A percentile compares a stretch with the other conserved stretches of the same genome.
Conservation (phyloP, 2,113 vertebrate genomes). For the Beaufortia kweichowensis region DNA sequence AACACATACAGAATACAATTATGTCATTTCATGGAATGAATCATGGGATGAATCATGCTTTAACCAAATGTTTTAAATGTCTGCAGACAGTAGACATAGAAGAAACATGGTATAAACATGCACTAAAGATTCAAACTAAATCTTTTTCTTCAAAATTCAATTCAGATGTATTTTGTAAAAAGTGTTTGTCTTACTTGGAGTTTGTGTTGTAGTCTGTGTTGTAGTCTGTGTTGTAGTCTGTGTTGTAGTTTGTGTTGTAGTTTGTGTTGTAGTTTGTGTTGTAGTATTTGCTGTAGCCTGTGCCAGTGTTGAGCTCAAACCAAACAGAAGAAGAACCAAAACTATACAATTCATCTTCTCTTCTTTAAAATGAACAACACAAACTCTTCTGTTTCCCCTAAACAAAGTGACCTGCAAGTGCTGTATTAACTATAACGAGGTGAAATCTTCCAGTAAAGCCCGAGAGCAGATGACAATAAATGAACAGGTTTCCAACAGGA, state of each 20-base stretch:
- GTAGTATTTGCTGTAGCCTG: slow-evolving; percentile 42
- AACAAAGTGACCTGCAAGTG: background rate
- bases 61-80: background rate
- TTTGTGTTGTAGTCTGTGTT: background rate
- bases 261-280: background rate
- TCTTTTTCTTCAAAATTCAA: background rate
- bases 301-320: slow-evolving; percentile 55
- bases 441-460: too few species aligned
- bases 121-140: too few species aligned
- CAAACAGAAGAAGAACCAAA: slow-evolving; percentile 60
- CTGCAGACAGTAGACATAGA: too few species aligned
- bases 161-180: background rate
- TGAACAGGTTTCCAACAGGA: background rate
- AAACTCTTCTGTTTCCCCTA: background rate
- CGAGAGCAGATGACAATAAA: background rate
- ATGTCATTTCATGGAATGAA: too few species aligned
- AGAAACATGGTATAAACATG: too few species aligned
- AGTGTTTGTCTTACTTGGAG: slow-evolving; percentile 23
- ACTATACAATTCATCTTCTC: slow-evolving; percentile 59
- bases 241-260: background rate
- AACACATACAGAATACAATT: too few species aligned
- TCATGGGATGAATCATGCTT: too few species aligned
- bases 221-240: background rate
- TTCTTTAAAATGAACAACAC: slow-evolving; percentile 9
- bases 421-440: background rate